phyloP scores from a whole-genome alignment of 2,113 vertebrate genomes.

The Notothenia rossii region DNA sequence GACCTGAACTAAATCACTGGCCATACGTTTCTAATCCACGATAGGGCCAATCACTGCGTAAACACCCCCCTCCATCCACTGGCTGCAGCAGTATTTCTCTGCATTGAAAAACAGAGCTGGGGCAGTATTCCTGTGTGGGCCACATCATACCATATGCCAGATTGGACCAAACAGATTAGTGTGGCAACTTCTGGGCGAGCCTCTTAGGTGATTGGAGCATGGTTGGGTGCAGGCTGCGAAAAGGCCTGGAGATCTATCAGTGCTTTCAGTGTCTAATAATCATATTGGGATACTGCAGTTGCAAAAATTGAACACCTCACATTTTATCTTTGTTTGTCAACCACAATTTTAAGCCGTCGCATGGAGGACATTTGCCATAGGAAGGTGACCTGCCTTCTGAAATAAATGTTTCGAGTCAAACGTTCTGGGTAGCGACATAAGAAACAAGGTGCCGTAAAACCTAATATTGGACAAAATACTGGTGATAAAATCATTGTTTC shows the following conservation, averaged over 20 bases:
- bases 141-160: conserved; percentile 65
- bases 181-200: conserved; percentile 45
- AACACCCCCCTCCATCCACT: conserved; percentile 16
- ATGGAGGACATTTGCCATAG: background rate
- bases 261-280: conserved; percentile 48
- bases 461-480: background rate
- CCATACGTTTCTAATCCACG: conserved; percentile 76
- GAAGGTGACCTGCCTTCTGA: too few species aligned
- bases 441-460: background rate
- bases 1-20: conserved; percentile 66
- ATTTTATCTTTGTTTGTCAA: background rate
- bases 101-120: conserved; percentile 18
- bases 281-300: background rate
- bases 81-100: conserved; percentile 29
- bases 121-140: conserved; percentile 12
- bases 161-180: conserved; percentile 71
- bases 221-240: conserved; percentile 30
- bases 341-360: background rate
- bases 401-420: too few species aligned
- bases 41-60: conserved; percentile 49
- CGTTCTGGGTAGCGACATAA: background rate
- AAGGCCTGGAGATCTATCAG: conserved; percentile 45
- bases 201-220: conserved; percentile 62
- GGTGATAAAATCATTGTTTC: too few species aligned
- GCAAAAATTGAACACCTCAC: background rate